phyloP scores from a whole-genome alignment of 1,140 invertebrate genomes.

The Caenorhabditis brenneri region DNA sequence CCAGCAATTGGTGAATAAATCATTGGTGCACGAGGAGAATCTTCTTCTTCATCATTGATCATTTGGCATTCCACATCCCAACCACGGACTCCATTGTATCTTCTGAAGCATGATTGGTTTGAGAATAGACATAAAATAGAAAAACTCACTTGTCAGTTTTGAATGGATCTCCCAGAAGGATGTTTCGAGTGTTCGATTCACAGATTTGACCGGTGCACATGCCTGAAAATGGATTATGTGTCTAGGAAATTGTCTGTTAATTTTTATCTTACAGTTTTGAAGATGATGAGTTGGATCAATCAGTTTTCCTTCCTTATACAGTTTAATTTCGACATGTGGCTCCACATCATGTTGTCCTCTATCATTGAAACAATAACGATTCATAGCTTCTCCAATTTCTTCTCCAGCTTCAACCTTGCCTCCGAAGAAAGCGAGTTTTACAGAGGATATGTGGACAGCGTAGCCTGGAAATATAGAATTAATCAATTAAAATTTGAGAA shows the following conservation, averaged over 20 bases:
- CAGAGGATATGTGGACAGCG: conserved; percentile 65
- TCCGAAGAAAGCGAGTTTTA: conserved; percentile 60
- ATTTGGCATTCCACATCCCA: conserved; percentile 65
- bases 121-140: conserved; percentile 23
- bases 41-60: conserved; percentile 60
- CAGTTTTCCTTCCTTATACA: conserved; percentile 61
- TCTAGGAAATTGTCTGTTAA: neutral
- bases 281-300: conserved; percentile 69
- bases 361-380: conserved; percentile 49
- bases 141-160: conserved; percentile 62
- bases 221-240: too few relatives aligned
- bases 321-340: conserved; percentile 62
- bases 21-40: conserved; percentile 45
- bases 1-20: conserved; percentile 56
- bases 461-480: conserved; percentile 61
- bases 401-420: conserved; percentile 65
- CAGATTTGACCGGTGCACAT: conserved; percentile 71
- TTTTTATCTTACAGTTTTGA: conserved; percentile 61
- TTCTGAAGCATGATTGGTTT: conserved; percentile 52
- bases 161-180: conserved; percentile 63
- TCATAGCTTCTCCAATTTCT: conserved; percentile 62
- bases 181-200: conserved; percentile 67
- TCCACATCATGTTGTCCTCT: conserved; percentile 25
- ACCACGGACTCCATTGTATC: conserved; percentile 67
- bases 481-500: neutral